Percentiles rank a stretch among this genome's conserved stretches.
Conservation (phyloP, 1,140 invertebrate genomes). For the Brachionus paranguensis region DNA sequence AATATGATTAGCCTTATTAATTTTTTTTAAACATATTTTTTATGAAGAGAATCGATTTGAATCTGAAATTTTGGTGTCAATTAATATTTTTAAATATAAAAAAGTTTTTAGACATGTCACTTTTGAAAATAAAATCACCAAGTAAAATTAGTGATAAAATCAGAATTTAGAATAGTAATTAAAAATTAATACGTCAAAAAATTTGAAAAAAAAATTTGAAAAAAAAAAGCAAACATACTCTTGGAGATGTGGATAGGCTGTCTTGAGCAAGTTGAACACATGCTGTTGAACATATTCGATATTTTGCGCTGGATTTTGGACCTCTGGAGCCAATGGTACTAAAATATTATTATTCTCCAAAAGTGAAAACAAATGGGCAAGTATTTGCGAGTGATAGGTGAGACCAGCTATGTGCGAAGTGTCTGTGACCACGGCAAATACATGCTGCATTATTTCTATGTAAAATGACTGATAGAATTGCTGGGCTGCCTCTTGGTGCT, state of each 20-base stretch:
- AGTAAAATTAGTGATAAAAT: no score
- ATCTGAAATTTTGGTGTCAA: no score
- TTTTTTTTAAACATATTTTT: no score
- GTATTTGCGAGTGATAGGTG: slow-evolving; percentile 35
- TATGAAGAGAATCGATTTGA: no score
- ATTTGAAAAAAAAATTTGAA: slow-evolving; percentile 57
- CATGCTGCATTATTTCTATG: slow-evolving; percentile 93
- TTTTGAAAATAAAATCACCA: no score
- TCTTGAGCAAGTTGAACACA: slow-evolving; percentile 81
- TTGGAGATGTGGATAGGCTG: slow-evolving; percentile 62
- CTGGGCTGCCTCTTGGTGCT: slow-evolving; percentile 76
- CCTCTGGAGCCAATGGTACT: slow-evolving; percentile 26
- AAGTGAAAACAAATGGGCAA: slow-evolving; percentile 31
- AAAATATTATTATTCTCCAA: slow-evolving; percentile 35
- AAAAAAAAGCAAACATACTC: slow-evolving; percentile 59
- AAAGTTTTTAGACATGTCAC: no score
- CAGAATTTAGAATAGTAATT: no score
- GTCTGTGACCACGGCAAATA: slow-evolving; percentile 94
- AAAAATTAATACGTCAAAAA: no score
- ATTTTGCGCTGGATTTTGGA: slow-evolving; percentile 43
- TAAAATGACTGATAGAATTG: slow-evolving; percentile 97
- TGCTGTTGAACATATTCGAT: slow-evolving; percentile 66
- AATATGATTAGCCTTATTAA: no score
- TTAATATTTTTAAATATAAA: no score
- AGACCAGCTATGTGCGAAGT: slow-evolving; percentile 86